Percentiles rank a stretch among this genome's conserved stretches.
These are phyloP conservation scores for Eretmocerus hayati DNA, from an alignment of 2,888 invertebrate genomes.

Conservation along the genomic window DNA sequence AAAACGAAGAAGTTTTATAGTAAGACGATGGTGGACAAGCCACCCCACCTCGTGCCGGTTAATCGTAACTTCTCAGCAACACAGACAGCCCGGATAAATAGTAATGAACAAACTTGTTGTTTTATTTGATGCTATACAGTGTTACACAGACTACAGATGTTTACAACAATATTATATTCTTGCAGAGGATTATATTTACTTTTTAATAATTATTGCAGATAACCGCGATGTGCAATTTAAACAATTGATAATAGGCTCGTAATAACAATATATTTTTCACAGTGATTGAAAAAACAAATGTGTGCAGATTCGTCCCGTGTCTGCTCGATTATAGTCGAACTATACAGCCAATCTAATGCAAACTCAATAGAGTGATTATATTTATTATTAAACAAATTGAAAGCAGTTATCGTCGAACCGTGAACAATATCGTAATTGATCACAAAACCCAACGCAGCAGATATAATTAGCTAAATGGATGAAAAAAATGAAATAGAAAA, in stretches of 20 bases:
- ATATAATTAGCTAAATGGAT: constrained; percentile 26
- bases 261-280: constrained; percentile 41
- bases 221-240: constrained; percentile 40
- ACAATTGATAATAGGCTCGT: constrained; percentile 37
- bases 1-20: constrained; percentile 20
- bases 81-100: constrained; percentile 31
- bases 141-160: constrained; percentile 49
- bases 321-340: constrained; percentile 24
- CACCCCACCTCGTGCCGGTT: constrained; percentile 47
- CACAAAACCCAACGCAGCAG: constrained; percentile 41
- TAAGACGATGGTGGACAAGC: constrained; percentile 45
- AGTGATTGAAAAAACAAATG: constrained; percentile 19
- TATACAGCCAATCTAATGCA: constrained; percentile 42
- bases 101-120: constrained; percentile 41
- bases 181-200: constrained; percentile 49
- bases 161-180: constrained; percentile 49
- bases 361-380: constrained; percentile 44
- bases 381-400: constrained; percentile 34
- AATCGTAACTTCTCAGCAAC: constrained; percentile 35
- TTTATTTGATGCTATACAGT: constrained; percentile 49
- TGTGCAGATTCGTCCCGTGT: constrained; percentile 35
- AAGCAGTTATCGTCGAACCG: constrained; percentile 34
- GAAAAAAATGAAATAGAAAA: constrained; percentile 19
- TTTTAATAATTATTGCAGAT: constrained; percentile 42
- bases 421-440: constrained; percentile 42